Evolutionary conservation across 2,113 vertebrate genomes (phyloP), one percentile per base, ranked within the genome.

Genomic region (Colinus virginianus): DNA sequence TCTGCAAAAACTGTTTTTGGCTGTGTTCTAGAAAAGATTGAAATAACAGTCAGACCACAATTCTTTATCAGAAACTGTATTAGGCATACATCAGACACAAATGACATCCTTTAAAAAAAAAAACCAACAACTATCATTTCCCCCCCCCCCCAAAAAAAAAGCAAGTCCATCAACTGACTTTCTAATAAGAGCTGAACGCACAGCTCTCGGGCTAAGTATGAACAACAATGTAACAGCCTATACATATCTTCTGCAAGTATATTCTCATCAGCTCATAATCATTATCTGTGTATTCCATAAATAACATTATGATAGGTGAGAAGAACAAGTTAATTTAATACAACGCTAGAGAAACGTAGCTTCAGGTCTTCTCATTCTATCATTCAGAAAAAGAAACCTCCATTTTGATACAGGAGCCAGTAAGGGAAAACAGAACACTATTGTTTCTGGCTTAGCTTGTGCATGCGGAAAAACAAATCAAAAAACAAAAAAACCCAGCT

Each of bases 1-100:
- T 98, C 98, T 3, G 98, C 99, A 97, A 99, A 99, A 96, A 99
- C 71, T 9, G 98, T 96, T 93, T 98, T 98, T 42, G 99, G 99
- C 86, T 99, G 99, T 0, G 99, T 99, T 94, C 99, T 99, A 88
- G 95, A 96, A 96, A 96, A 94, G 87, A 96, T 83, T 36, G 80
- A 79, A 93, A 96, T 13, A 79, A 59, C 43, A 15, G 48, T 95
- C 38, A 95, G 77, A 25, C 10, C 61, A 48, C 15, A 91, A 38
- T n/a, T 66, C 20, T 53, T 84, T 32, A 91, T 7, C 7, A 84
- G 81, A 61, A 90, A 64, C 4, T 78, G 5, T 14, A 32, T 71
- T n/a, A 78, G 53, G 77, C 48, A 79, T 19, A 12, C 46, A 71
- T 3, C 53, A 90, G 55, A 79, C 28, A 92, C 5, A 83, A 86